phyloP scores from a whole-genome alignment of 64 coral and sea anemone genomes.

The Porites australiensis region DNA sequence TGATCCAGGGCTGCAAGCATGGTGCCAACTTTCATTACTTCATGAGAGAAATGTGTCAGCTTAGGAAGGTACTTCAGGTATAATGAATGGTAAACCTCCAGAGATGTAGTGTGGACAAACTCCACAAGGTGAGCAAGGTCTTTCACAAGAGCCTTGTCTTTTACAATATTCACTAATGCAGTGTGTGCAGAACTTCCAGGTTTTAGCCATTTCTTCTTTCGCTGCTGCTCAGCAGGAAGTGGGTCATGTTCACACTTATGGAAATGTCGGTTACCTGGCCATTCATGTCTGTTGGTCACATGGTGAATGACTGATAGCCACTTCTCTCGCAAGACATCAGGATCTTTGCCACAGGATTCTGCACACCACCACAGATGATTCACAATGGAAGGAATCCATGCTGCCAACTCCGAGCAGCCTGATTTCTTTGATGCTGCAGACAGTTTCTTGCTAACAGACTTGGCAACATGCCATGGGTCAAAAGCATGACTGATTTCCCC shows the following conservation, averaged over 20 bases:
- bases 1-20: slow-evolving; percentile 59
- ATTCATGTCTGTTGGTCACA: slow-evolving; percentile 48
- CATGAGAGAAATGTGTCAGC: slow-evolving; percentile 36
- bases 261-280: slow-evolving; percentile 31
- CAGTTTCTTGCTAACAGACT: slow-evolving; percentile 63
- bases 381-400: slow-evolving; percentile 47
- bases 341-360: slow-evolving; percentile 17
- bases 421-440: slow-evolving; percentile 45
- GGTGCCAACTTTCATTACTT: slow-evolving; percentile 53
- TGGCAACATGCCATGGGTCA: slow-evolving; percentile 73
- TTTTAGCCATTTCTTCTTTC: slow-evolving; percentile 63
- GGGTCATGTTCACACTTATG: slow-evolving; percentile 48
- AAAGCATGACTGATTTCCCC: slow-evolving; percentile 32
- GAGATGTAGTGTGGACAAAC: slow-evolving; percentile 43
- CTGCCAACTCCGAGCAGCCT: slow-evolving; percentile 10
- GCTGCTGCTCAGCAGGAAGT: background rate
- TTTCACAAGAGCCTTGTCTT: slow-evolving; percentile 3
- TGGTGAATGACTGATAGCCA: slow-evolving; percentile 58
- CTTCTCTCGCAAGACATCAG: slow-evolving; percentile 27
- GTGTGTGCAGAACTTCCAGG: slow-evolving; percentile 43
- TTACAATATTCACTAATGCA: slow-evolving; percentile 58
- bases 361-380: slow-evolving; percentile 69
- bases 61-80: slow-evolving; percentile 71
- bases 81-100: slow-evolving; percentile 63
- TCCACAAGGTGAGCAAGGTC: background rate